Conservation (phyloP, 2,888 invertebrate species). For the Coenonympha arcania region DNA sequence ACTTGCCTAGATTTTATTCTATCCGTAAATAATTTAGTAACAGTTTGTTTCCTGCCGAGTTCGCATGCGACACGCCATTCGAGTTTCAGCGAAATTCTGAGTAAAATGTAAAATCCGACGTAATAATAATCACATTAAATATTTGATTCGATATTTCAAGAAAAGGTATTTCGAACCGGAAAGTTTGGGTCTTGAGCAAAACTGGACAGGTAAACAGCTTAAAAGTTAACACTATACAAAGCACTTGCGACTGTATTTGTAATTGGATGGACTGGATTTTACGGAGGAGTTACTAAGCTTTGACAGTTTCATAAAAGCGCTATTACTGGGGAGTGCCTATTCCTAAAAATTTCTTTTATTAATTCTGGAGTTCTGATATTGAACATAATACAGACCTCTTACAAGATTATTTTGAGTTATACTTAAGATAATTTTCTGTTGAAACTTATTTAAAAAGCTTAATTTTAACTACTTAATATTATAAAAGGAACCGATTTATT, state of each 20-base stretch:
- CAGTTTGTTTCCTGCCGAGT: too few relatives aligned
- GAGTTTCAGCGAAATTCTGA: constrained; percentile 20
- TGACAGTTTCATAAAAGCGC: too few relatives aligned
- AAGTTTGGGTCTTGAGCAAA: constrained; percentile 3
- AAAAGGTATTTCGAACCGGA: constrained; percentile 3
- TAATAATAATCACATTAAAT: constrained; percentile 28
- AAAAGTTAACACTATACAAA: background rate
- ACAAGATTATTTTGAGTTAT: too few relatives aligned
- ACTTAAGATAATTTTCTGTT: too few relatives aligned
- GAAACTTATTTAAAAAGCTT: too few relatives aligned
- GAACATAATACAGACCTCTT: too few relatives aligned
- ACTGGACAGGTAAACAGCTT: background rate
- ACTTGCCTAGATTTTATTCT: constrained; percentile 27
- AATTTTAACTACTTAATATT: too few relatives aligned
- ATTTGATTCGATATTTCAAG: constrained; percentile 20
- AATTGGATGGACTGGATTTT: background rate
- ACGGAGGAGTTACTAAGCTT: too few relatives aligned
- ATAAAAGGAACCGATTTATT: too few relatives aligned
- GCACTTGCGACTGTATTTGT: background rate
- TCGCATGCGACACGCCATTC: constrained; percentile 30
- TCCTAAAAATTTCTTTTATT: too few relatives aligned
- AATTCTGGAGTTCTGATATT: too few relatives aligned
- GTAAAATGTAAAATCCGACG: constrained; percentile 21
- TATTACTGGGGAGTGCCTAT: too few relatives aligned
- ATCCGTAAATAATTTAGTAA: constrained; percentile 27